Conservation (phyloP, 2,888 invertebrate genomes). For the Pedicia rivosa region DNA sequence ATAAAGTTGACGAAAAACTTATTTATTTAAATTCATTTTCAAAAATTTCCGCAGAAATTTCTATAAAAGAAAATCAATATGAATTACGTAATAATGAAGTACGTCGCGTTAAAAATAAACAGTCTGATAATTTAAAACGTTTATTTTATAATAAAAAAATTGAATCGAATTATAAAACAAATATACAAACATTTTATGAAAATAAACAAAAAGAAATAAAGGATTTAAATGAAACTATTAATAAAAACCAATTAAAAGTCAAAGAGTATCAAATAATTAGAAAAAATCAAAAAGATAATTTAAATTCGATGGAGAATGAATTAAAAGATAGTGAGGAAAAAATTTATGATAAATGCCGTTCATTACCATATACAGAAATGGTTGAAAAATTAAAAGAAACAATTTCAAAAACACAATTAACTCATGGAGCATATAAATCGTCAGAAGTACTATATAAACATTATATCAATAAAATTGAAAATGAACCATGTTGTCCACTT, state of each 20-base stretch:
- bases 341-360: conserved; percentile 38
- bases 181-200: conserved; percentile 39
- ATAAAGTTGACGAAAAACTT: conserved; percentile 36
- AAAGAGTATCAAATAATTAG: conserved; percentile 42
- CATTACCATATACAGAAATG: conserved; percentile 45
- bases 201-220: conserved; percentile 38
- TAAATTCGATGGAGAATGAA: conserved; percentile 43
- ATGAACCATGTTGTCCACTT: conserved; percentile 65
- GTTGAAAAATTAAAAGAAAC: conserved; percentile 42
- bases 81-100: conserved; percentile 38
- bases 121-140: conserved; percentile 44
- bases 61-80: conserved; percentile 24
- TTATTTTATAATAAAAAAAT: conserved; percentile 47
- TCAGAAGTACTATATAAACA: conserved; percentile 28
- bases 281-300: conserved; percentile 40
- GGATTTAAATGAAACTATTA: conserved; percentile 33
- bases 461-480: conserved; percentile 35
- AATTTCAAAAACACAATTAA: conserved; percentile 51
- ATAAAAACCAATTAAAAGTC: conserved; percentile 26
- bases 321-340: conserved; percentile 40
- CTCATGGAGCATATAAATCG: conserved; percentile 23
- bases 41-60: conserved; percentile 23
- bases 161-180: conserved; percentile 38
- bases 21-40: conserved; percentile 26
- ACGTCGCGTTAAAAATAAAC: conserved; percentile 46